Evolutionary conservation across 2,797 vertebrate species (phyloP).

Genomic region (Enteromius radiatus): DNA sequence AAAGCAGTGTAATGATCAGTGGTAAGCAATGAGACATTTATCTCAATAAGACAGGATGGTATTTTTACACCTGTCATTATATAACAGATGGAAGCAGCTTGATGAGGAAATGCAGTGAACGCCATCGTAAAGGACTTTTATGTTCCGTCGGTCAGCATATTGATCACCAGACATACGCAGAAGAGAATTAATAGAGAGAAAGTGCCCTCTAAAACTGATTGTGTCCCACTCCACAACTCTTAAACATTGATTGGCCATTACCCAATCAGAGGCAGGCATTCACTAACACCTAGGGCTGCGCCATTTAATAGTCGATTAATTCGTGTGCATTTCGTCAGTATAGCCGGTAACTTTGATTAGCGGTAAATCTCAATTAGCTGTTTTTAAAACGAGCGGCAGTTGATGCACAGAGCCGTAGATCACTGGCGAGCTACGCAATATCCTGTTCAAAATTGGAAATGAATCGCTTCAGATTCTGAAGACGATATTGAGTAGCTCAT

Average conservation of each 20-base stretch:
- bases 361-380: too few relatives aligned
- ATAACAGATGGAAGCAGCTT: constrained; percentile 12
- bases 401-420: too few relatives aligned
- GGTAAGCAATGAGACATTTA: constrained; percentile 1
- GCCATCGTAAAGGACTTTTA: constrained; percentile 30
- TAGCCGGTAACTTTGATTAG: too few relatives aligned
- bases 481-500: too few relatives aligned
- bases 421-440: too few relatives aligned
- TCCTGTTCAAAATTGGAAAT: too few relatives aligned
- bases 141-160: constrained; percentile 31
- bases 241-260: background rate
- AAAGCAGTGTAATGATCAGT: constrained; percentile 22
- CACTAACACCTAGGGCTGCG: background rate
- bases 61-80: constrained; percentile 40
- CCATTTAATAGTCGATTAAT: too few relatives aligned
- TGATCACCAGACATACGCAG: constrained; percentile 34
- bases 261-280: background rate
- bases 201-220: background rate
- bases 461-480: too few relatives aligned
- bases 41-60: constrained; percentile 21
- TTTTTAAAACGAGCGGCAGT: too few relatives aligned
- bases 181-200: constrained; percentile 20
- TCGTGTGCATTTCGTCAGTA: too few relatives aligned
- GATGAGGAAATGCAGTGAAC: constrained; percentile 23
- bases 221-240: background rate